Base-by-base conservation (phyloP, 2,113 vertebrate genomes). In the Bungarus multicinctus region DNA sequence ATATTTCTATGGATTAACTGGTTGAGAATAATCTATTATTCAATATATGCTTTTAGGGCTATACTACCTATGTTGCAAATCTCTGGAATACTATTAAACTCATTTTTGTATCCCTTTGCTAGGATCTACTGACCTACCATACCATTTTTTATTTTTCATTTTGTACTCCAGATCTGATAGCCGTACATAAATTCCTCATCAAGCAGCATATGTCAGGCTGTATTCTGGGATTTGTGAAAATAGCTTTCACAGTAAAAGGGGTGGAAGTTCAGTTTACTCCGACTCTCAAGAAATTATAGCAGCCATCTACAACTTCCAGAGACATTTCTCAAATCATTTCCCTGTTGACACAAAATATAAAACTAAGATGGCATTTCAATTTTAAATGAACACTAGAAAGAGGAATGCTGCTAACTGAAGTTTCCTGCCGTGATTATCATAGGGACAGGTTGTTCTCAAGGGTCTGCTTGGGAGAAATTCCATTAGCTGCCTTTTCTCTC, bases 331-430 rank as follows among this genome's bases (percentile, higher is more conserved):
- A 74, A 47, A 93, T 86, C 14, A 86, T 85, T 47, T 45, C 3
- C 50, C 88, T 53, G 74, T 54, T 57, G 90, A 86, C n/a, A 91
- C 23, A 60, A 58, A 45, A 69, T 55, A 89, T n/a, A 52, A 81
- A 87, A 89, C 58, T 90, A 93, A 85, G 89, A 3, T 0, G 11
- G 88, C n/a, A 93, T 95, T 92, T 95, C 81, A 34, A 30, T 89
- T 94, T 90, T 94, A 95, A 91, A 39, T 4, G 3, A 0, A 50
- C 85, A 3, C 3, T 88, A 22, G 88, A 91, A 86, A 92, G 88
- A 64, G 93, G 86, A 95, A 93, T 88, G 8, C 93, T 91, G 91
- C 92, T 45, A 53, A 30, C 87, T 91, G 89, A 45, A 87, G 81
- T 86, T 89, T 93, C 74, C 93, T 57, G 57, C 50, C 91, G 34